Conservation (phyloP, 1,140 invertebrate genomes). For the Apis dorsata region DNA sequence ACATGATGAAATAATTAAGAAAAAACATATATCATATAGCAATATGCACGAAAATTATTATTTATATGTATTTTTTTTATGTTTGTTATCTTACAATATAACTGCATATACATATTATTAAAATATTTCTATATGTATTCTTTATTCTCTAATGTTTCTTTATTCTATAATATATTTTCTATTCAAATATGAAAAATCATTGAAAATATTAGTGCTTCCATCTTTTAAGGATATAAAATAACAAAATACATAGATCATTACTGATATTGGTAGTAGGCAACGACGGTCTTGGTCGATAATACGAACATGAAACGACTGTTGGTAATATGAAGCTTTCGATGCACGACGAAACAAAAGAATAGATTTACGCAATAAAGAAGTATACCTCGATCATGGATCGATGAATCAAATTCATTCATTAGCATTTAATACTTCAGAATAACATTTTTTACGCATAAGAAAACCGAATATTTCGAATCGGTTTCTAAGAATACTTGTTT, state of each 20-base stretch:
- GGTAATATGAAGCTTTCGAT: conserved; percentile 17
- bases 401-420: neutral
- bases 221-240: conserved; percentile 20
- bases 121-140: neutral
- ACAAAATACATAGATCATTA: neutral
- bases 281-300: conserved; percentile 45
- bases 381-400: neutral
- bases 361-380: neutral
- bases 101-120: neutral
- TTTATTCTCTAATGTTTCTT: too few species aligned
- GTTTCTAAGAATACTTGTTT: neutral
- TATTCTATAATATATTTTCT: neutral
- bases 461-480: too few species aligned
- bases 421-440: neutral
- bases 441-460: neutral
- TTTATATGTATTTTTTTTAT: too few species aligned
- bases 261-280: conserved; percentile 8
- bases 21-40: too few species aligned
- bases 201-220: conserved; percentile 30
- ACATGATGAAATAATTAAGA: too few species aligned
- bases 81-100: neutral
- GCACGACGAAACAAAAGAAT: neutral
- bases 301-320: neutral
- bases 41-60: too few species aligned
- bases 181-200: too few species aligned